Evolutionary conservation across 2,888 invertebrate species (phyloP), one percentile per base, ranked within the genome.

Genomic region (Aspidapion aeneum): DNA sequence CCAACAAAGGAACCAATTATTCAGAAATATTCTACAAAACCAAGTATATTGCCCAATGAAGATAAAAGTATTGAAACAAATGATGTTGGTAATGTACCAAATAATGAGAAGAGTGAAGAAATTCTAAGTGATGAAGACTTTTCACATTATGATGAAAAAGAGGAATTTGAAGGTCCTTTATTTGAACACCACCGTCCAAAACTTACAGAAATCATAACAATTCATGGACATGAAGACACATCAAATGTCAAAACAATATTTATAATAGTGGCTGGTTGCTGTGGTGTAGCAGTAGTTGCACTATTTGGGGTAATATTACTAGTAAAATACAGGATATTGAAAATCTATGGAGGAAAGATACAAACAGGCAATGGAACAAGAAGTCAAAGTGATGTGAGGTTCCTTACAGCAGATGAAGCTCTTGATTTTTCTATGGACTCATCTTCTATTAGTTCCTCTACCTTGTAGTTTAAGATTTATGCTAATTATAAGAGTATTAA

Each of bases 321-420:
- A 18, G 48, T 58, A 12, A 62, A 64, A n/a, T 56, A 60, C 21
- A 48, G 57, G 49, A n/a, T 57, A 19, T 19, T 60, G 21, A 58
- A 65, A 18, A 64, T 22, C 19, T 58, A 65, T 16, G 66, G 55
- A 35, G 58, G 62, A 21, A 57, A 64, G n/a, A 67, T 69, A 18
- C 55, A 64, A 21, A 66, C 67, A 1, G 67, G 69, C 1, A 72
- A 68, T 55, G 75, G 76, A 1, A 77, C 77, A 56, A 77, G 77
- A 56, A 78, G 78, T 65, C 78, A 79, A 66, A 84, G 85, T 58
- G 85, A 86, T 68, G 84, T 86, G 0, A 74, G 84, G 63, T 86
- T 82, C 73, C 75, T 85, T 52, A 83, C 85, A 1, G 80, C 82
- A 21, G 84, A 85, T 62, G 86, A 86, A 70, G 75, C 80, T 49